These are phyloP conservation scores for Thinocorus orbignyianus DNA, from an alignment of 2,113 vertebrate species.

Conservation along the genomic window DNA sequence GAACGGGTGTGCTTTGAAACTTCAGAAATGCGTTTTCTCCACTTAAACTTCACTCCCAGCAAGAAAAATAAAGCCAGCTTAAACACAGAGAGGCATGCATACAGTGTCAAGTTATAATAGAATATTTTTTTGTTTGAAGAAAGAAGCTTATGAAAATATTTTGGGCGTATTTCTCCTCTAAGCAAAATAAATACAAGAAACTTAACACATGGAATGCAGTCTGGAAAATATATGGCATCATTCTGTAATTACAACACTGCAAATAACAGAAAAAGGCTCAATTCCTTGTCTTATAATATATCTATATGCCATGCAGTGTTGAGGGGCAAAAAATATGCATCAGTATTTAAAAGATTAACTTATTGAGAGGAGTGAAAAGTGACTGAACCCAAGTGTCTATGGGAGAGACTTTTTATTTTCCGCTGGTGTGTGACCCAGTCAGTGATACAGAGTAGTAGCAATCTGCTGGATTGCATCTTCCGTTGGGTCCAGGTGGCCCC, in stretches of 20 bases:
- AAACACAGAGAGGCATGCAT: not conserved
- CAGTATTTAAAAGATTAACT: constrained; percentile 28
- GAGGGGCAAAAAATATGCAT: not conserved
- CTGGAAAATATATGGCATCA: constrained; percentile 45
- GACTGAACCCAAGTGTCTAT: not conserved
- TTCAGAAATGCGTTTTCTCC: constrained; percentile 28
- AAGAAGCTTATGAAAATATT: constrained; percentile 22
- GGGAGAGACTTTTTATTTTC: constrained; percentile 53
- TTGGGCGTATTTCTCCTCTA: constrained; percentile 40
- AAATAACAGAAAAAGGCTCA: constrained; percentile 46
- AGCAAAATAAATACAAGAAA: constrained; percentile 60
- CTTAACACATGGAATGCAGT: constrained; percentile 70
- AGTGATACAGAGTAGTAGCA: constrained; percentile 78
- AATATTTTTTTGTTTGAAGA: constrained; percentile 44
- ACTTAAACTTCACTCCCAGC: constrained; percentile 42
- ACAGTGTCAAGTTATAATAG: constrained; percentile 1
- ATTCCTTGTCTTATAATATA: constrained; percentile 18
- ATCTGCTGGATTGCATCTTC: constrained; percentile 86
- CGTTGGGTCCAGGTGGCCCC: constrained; percentile 83
- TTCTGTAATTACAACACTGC: constrained; percentile 17
- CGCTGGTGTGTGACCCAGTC: constrained; percentile 47
- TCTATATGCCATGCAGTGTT: not conserved
- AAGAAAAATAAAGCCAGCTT: constrained; percentile 26
- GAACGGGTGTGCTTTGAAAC: not conserved
- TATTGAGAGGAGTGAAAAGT: not conserved